These are phyloP conservation scores for Premnoplex brunnescens DNA, from an alignment of 2,797 vertebrate species.

Conservation along the genomic window DNA sequence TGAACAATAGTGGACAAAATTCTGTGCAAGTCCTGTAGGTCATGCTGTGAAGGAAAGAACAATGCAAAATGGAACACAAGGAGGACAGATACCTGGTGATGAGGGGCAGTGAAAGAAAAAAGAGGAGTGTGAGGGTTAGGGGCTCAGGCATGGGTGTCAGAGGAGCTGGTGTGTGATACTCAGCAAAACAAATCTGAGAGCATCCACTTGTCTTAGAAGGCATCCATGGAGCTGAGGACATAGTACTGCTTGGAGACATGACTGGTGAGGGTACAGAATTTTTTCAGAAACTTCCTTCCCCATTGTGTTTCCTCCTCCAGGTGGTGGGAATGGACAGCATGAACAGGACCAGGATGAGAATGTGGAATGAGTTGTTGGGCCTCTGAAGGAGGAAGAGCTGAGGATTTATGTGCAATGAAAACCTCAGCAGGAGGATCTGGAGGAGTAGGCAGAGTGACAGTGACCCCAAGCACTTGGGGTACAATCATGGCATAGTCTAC, in stretches of 20 bases:
- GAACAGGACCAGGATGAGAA: background rate
- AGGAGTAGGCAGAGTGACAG: background rate
- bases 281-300: accelerated
- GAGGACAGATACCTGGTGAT: background rate
- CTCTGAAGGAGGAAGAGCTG: background rate
- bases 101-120: background rate
- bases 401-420: background rate
- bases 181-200: background rate
- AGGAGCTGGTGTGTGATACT: background rate
- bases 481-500: background rate
- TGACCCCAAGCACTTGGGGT: background rate
- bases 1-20: background rate
- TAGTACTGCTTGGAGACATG: background rate
- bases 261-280: background rate
- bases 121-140: background rate
- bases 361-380: background rate
- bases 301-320: background rate
- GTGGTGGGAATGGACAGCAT: background rate
- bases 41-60: background rate
- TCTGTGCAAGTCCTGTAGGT: background rate
- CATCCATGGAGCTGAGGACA: background rate
- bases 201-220: background rate
- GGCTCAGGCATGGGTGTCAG: background rate
- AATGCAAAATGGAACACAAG: background rate
- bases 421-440: background rate